Evolutionary conservation across 2,888 invertebrate genomes (phyloP).

Genomic region (Euphydryas editha): DNA sequence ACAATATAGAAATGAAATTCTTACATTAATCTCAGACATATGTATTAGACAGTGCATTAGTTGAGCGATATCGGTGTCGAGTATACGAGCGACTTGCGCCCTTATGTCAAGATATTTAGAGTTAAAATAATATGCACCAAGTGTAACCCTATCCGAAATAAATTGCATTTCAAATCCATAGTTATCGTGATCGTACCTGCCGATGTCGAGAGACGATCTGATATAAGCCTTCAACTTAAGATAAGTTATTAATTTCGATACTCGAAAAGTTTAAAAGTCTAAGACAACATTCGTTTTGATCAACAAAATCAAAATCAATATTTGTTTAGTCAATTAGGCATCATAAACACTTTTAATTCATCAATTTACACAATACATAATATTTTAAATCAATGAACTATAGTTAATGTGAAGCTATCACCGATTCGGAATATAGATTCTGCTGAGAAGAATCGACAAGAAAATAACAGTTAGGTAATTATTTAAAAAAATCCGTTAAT

Average conservation of each 20-base stretch:
- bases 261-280: neutral
- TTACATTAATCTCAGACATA: slow-evolving; percentile 24
- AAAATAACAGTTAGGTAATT: too few species aligned
- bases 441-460: too few species aligned
- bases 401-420: too few species aligned
- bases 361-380: too few species aligned
- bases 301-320: neutral
- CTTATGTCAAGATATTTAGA: neutral
- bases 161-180: slow-evolving; percentile 48
- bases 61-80: slow-evolving; percentile 20
- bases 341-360: too few species aligned
- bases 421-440: too few species aligned
- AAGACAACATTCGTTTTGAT: too few species aligned
- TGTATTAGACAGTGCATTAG: slow-evolving; percentile 34
- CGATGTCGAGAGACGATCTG: slow-evolving; percentile 35
- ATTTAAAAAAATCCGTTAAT: too few species aligned
- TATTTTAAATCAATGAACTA: too few species aligned
- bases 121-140: slow-evolving; percentile 7
- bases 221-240: slow-evolving; percentile 21
- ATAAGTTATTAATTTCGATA: slow-evolving; percentile 9
- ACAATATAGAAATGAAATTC: slow-evolving; percentile 21
- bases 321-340: too few species aligned
- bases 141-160: slow-evolving; percentile 37
- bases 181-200: slow-evolving; percentile 42
- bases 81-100: slow-evolving; percentile 14